These are phyloP conservation scores for Gallirallus australis DNA, from an alignment of 2,797 vertebrate genomes.

Conservation along the genomic window DNA sequence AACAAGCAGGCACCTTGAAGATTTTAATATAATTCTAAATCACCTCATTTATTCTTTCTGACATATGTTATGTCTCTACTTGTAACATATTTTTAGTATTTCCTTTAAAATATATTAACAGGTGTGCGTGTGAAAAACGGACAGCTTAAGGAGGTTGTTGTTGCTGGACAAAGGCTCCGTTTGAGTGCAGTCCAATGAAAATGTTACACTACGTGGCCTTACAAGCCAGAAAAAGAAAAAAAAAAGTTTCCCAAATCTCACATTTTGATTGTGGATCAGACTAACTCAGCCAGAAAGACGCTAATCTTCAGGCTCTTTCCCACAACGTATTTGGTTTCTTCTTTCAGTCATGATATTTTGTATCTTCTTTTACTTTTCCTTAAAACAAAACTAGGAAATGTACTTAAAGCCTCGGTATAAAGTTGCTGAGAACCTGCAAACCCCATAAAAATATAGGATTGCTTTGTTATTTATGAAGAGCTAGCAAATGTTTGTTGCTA, in stretches of 20 bases:
- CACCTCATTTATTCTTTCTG: conserved; percentile 47
- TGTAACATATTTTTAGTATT: conserved; percentile 43
- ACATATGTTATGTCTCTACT: conserved; percentile 14
- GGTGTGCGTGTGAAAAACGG: conserved; percentile 12
- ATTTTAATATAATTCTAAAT: conserved; percentile 47
- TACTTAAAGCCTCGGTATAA: background rate
- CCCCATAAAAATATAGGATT: background rate
- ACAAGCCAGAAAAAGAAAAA: background rate
- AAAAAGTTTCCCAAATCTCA: background rate
- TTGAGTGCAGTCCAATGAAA: conserved; percentile 46
- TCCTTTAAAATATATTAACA: conserved; percentile 59
- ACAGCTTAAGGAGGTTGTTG: conserved; percentile 4
- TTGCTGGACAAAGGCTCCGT: conserved; percentile 9
- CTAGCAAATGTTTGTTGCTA: background rate
- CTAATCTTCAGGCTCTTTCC: background rate
- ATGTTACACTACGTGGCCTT: background rate
- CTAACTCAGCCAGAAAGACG: background rate
- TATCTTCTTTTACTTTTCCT: background rate
- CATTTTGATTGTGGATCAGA: background rate
- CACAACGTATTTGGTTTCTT: background rate
- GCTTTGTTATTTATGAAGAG: background rate
- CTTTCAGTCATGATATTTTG: background rate
- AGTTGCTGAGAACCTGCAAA: background rate
- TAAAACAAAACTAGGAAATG: background rate
- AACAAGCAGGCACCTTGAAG: background rate